Evolutionary conservation across 1,140 invertebrate species (phyloP), one percentile per base, ranked within the genome.

Genomic region (Solen grandis): DNA sequence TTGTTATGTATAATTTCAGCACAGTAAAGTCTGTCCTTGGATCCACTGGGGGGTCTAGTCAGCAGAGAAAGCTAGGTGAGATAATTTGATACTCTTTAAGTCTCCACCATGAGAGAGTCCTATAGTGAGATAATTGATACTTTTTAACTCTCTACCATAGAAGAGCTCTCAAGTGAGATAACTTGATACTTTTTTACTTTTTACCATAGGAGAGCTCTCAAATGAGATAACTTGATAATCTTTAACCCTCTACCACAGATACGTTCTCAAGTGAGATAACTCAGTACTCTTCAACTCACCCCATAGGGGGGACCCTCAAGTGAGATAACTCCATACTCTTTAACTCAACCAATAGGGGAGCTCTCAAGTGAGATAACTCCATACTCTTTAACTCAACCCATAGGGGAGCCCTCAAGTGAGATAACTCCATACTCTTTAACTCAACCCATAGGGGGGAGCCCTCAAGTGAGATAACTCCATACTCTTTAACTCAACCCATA

Each of bases 11-110:
- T 0, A 8, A 13, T 75, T 75, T 69, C 36, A 80, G 38, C 31
- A 84, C 76, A 36, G 36, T 59, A 55, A 84, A 81, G 50, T 84
- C 82, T 54, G 77, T 76, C 19, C 66, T 69, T 36, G 82, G 82
- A 25, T 83, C 82, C 27, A 83, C 82, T 10, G 82, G 76, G 0
- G 75, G 77, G 16, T 81, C 78, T 54, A 46, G 74, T 60, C 68
- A 77, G 46, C 76, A 78, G 19, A 82, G 72, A 38, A 82, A 82
- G 70, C 13, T 75, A 54, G 72, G 72, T 82, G 70, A 19, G 70
- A 2, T 29, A 33, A 52, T 5, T 38, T 69, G 10, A 50, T 29
- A 27, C 5, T 68, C 19, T 13, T 13, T 36, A 38, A 25, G 36
- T 14, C n/a, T n/a, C 19, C 19, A 10, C 16, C 19, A 66, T 69